These are phyloP conservation scores for Oithona nana DNA, from an alignment of 2,888 invertebrate genomes.

Conservation along the genomic window DNA sequence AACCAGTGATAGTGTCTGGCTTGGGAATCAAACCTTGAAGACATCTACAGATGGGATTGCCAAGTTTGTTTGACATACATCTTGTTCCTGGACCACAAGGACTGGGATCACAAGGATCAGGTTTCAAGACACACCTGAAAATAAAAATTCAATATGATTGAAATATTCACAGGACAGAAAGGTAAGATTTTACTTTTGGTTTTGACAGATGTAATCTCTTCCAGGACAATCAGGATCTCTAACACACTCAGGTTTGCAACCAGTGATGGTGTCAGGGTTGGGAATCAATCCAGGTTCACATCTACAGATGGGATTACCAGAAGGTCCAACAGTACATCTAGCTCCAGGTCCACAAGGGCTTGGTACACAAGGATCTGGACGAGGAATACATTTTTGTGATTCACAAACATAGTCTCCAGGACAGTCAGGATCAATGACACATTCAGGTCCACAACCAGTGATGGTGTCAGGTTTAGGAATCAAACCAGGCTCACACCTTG, in stretches of 20 bases:
- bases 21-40: constrained; percentile 24
- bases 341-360: constrained; percentile 17
- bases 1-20: constrained; percentile 25
- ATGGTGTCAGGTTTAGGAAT: constrained; percentile 25
- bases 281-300: constrained; percentile 24
- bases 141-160: background rate
- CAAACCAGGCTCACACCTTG: constrained; percentile 22
- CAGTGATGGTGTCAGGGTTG: constrained; percentile 25
- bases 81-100: constrained; percentile 1
- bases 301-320: constrained; percentile 21
- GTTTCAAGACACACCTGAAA: background rate
- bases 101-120: constrained; percentile 9
- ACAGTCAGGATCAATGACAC: constrained; percentile 19
- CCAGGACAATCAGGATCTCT: constrained; percentile 1
- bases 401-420: constrained; percentile 1
- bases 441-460: constrained; percentile 25
- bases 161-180: background rate
- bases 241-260: constrained; percentile 21
- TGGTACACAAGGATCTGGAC: constrained; percentile 17
- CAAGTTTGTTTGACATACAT: background rate
- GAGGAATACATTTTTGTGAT: constrained; percentile 1
- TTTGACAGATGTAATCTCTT: background rate
- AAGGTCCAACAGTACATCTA: constrained; percentile 22
- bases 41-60: constrained; percentile 20
- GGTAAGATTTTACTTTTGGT: background rate